Percentiles rank a stretch among this genome's conserved stretches.
These are phyloP conservation scores for Lanius ludovicianus DNA, from an alignment of 2,113 vertebrate species.

Conservation along the genomic window DNA sequence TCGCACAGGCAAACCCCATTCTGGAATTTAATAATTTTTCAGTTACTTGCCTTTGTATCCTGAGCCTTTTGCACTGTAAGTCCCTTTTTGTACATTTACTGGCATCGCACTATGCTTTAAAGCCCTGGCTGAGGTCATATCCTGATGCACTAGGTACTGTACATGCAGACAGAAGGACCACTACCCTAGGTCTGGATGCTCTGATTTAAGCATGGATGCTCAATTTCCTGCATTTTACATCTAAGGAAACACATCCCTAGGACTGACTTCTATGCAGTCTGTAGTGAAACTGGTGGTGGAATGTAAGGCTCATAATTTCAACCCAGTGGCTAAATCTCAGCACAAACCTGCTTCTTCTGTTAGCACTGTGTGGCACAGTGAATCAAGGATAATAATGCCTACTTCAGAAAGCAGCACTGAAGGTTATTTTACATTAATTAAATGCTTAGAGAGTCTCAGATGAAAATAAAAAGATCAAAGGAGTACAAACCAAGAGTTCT, in stretches of 20 bases:
- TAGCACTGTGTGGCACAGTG: neutral
- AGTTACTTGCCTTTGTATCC: neutral
- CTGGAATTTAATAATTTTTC: neutral
- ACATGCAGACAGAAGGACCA: neutral
- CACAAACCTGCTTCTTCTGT: neutral
- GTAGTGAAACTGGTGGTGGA: neutral
- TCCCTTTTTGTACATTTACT: neutral
- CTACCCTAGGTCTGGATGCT: neutral
- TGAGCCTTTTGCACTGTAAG: neutral
- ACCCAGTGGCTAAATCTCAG: neutral
- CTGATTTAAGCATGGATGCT: neutral
- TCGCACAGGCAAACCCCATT: neutral
- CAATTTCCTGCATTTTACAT: neutral
- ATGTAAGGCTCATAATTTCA: neutral
- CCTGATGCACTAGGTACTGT: neutral
- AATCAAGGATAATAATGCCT: neutral
- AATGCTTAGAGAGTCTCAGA: neutral
- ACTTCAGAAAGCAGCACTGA: neutral
- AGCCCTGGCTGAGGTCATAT: neutral
- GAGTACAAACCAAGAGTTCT: neutral
- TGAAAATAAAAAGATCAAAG: neutral
- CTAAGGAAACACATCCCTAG: neutral
- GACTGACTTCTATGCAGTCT: neutral
- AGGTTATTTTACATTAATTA: neutral
- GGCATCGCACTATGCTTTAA: neutral